These are phyloP conservation scores for Tragulus kanchil DNA, from an alignment of 2,113 vertebrate species.

Conservation along the genomic window DNA sequence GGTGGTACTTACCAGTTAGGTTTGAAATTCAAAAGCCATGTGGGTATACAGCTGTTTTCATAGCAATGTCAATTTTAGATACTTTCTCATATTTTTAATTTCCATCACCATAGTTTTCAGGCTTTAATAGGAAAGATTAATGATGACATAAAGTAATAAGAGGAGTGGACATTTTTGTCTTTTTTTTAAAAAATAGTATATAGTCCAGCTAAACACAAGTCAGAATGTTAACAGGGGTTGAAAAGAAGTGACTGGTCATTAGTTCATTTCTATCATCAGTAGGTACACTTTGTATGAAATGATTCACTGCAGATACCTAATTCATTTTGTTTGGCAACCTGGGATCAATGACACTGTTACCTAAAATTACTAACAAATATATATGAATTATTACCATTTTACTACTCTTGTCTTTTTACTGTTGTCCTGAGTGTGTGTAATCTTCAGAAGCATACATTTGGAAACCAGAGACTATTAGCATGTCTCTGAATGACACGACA, in stretches of 20 bases:
- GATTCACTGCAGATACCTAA: constrained; percentile 47
- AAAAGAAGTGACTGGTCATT: neutral
- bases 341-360: constrained; percentile 43
- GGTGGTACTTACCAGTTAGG: neutral
- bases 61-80: neutral
- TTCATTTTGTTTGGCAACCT: neutral
- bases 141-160: neutral
- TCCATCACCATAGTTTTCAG: neutral
- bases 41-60: neutral
- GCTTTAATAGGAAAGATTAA: constrained; percentile 38
- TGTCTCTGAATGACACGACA: constrained; percentile 92
- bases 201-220: neutral
- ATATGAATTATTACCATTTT: constrained; percentile 76
- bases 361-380: constrained; percentile 61
- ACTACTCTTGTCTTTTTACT: constrained; percentile 70
- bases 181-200: constrained; percentile 33
- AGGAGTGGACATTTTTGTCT: constrained; percentile 38
- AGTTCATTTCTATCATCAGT: constrained; percentile 29
- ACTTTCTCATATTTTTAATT: neutral
- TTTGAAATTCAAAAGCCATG: neutral
- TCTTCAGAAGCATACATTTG: constrained; percentile 81
- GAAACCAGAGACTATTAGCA: constrained; percentile 81
- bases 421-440: constrained; percentile 74
- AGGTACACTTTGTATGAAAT: neutral
- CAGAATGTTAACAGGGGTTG: neutral